Evolutionary conservation across 2,797 vertebrate species (phyloP).

Genomic region (Eptatretus atami): DNA sequence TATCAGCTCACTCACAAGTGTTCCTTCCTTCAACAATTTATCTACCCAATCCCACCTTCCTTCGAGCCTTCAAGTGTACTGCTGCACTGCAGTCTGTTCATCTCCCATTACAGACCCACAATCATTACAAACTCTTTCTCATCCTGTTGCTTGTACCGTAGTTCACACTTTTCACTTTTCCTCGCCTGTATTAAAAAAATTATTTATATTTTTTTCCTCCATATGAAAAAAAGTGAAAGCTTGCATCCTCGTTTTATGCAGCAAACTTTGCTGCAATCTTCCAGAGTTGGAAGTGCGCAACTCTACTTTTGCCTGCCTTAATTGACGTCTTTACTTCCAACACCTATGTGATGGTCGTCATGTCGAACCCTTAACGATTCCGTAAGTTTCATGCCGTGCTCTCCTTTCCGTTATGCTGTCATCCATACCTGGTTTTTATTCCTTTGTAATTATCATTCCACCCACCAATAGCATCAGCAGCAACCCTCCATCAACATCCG

Average conservation of each 20-base stretch:
- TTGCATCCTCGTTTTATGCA: background rate
- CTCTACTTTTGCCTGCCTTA: slow-evolving; percentile 89
- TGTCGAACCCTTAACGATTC: slow-evolving; percentile 99
- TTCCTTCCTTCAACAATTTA: no score
- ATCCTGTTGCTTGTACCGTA: no score
- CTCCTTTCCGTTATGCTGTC: background rate
- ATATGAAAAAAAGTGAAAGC: no score
- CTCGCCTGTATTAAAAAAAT: no score
- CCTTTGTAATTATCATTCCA: background rate
- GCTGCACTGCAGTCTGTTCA: no score
- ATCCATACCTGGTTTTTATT: background rate
- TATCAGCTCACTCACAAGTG: no score
- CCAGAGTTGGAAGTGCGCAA: slow-evolving; percentile 98
- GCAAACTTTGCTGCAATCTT: slow-evolving; percentile 96
- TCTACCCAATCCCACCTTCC: no score
- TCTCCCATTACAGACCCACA: no score
- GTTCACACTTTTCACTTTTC: no score
- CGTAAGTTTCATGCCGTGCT: slow-evolving; percentile 33
- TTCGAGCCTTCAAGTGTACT: no score
- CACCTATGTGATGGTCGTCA: slow-evolving; percentile 97
- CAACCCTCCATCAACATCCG: slow-evolving; percentile 97
- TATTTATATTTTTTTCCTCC: no score
- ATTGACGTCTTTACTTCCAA: slow-evolving; percentile 98
- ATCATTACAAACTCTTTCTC: no score
- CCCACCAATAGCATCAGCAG: slow-evolving; percentile 32